phyloP scores from a whole-genome alignment of 2,888 invertebrate species.

The Octodonta nipae region DNA sequence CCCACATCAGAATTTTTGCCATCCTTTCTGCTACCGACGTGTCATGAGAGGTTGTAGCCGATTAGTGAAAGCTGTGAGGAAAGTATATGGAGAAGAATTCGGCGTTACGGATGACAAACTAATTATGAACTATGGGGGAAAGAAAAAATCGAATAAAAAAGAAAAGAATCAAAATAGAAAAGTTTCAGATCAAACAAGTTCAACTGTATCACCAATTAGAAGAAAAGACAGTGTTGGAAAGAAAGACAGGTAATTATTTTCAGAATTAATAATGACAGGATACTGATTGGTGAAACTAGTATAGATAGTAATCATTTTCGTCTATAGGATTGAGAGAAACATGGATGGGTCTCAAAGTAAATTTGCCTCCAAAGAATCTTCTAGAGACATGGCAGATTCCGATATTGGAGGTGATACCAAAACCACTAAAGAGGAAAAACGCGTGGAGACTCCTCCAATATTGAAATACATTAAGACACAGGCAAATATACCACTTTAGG shows the following conservation, averaged over 20 bases:
- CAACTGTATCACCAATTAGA: constrained; percentile 62
- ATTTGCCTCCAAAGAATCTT: constrained; percentile 38
- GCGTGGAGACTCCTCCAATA: constrained; percentile 53
- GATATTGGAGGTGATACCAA: constrained; percentile 33
- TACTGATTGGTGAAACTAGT: no score
- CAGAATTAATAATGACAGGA: no score
- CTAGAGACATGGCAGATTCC: constrained; percentile 40
- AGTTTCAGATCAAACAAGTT: constrained; percentile 68
- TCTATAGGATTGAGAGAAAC: constrained; percentile 36
- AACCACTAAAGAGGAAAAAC: constrained; percentile 31
- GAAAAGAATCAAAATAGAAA: constrained; percentile 50
- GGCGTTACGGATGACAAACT: constrained; percentile 42
- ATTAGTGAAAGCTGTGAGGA: constrained; percentile 76
- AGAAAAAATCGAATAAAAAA: constrained; percentile 37
- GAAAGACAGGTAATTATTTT: constrained; percentile 46
- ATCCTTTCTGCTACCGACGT: constrained; percentile 87
- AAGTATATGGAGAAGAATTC: constrained; percentile 82
- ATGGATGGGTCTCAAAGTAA: constrained; percentile 40
- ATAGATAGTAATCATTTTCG: no score
- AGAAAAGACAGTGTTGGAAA: constrained; percentile 64
- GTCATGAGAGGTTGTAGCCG: constrained; percentile 84
- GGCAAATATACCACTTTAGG: neutral
- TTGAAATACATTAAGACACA: constrained; percentile 68
- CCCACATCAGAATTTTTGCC: constrained; percentile 88
- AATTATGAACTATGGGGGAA: constrained; percentile 43